Conservation (phyloP, 23 tunicate species). For the Diplosoma virens region DNA sequence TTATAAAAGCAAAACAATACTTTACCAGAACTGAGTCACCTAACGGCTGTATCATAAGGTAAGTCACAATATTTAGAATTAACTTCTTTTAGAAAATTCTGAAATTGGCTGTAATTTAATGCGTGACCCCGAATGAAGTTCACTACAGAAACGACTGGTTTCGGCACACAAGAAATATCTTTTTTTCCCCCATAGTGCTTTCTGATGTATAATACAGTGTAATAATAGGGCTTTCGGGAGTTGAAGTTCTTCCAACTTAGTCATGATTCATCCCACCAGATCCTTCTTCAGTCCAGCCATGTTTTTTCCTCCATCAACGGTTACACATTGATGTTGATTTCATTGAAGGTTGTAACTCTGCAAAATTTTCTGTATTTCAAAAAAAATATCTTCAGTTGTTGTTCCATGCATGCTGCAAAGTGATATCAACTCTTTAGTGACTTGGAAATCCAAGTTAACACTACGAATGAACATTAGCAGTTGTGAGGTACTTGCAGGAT, state of each 20-base stretch:
- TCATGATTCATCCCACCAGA: too few species aligned
- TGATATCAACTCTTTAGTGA: constrained; percentile 45
- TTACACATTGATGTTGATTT: too few species aligned
- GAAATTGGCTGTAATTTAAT: constrained; percentile 42
- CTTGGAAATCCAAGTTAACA: constrained; percentile 18
- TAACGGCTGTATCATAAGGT: constrained; percentile 45
- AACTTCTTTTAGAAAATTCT: constrained; percentile 23
- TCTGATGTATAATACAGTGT: constrained; percentile 37
- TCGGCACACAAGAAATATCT: constrained; percentile 40
- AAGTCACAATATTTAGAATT: constrained; percentile 31
- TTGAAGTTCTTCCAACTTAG: constrained; percentile 54
- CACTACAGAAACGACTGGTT: constrained; percentile 37
- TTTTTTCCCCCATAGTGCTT: constrained; percentile 32
- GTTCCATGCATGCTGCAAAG: constrained; percentile 44
- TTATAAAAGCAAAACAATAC: constrained; percentile 33
- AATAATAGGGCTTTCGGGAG: constrained; percentile 33
- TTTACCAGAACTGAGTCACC: constrained; percentile 49
- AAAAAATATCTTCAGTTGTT: too few species aligned
- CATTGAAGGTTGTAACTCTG: too few species aligned
- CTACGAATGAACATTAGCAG: constrained; percentile 50
- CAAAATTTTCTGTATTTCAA: too few species aligned
- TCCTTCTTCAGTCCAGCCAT: too few species aligned
- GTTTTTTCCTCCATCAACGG: too few species aligned
- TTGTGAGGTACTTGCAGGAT: constrained; percentile 38
- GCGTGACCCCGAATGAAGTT: constrained; percentile 49